A percentile compares a stretch with the other conserved stretches of the same genome.
These are phyloP conservation scores for Caenorhabditis sulstoni DNA, from an alignment of 2,888 invertebrate genomes.

Conservation along the genomic window DNA sequence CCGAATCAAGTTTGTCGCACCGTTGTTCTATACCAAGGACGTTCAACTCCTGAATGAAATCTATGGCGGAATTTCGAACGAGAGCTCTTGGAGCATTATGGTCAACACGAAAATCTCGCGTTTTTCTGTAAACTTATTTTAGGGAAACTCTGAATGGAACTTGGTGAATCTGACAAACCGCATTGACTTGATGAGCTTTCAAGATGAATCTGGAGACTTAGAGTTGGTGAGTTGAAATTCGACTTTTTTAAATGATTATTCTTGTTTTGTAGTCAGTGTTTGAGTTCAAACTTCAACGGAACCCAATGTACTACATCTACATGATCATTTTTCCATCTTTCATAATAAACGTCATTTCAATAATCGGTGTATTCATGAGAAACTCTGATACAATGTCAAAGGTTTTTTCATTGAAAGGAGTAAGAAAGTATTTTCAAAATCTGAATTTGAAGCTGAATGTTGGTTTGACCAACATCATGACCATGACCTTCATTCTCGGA, in stretches of 20 bases:
- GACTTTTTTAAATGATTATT: conserved; percentile 2
- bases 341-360: conserved; percentile 51
- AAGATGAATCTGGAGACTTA: conserved; percentile 21
- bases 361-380: conserved; percentile 46
- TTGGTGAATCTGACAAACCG: conserved; percentile 26
- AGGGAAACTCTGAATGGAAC: conserved; percentile 59
- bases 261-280: conserved; percentile 7
- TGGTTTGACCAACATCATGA: conserved; percentile 56
- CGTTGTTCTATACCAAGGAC: conserved; percentile 27
- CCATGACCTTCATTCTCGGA: conserved; percentile 60
- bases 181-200: conserved; percentile 6
- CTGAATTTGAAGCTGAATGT: conserved; percentile 45
- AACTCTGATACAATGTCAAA: conserved; percentile 55
- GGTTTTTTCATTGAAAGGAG: conserved; percentile 17
- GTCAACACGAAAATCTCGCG: background rate
- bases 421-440: background rate
- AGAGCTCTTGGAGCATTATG: conserved; percentile 6
- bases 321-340: conserved; percentile 60
- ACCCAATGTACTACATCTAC: conserved; percentile 55
- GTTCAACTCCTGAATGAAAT: conserved; percentile 30
- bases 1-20: conserved; percentile 32
- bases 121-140: background rate
- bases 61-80: conserved; percentile 29
- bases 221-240: conserved; percentile 14
- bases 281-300: conserved; percentile 45